Base-by-base conservation (phyloP, 2,797 vertebrate genomes). In the Chromis chromis region DNA sequence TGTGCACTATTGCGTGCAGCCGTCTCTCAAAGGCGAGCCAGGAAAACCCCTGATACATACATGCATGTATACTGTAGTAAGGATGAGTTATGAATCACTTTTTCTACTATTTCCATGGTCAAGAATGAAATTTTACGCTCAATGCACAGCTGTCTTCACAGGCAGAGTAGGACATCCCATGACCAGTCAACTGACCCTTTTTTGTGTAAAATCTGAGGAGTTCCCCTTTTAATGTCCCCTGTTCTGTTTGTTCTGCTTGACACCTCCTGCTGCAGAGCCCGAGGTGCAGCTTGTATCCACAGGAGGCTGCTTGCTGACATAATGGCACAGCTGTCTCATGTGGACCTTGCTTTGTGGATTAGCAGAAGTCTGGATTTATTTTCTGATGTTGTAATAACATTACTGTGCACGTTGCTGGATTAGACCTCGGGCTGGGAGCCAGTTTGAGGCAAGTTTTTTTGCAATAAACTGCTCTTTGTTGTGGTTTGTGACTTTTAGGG, bases 301-400 rank as follows among this genome's bases (percentile, higher is more conserved):
- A 53, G n/a, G 40, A 70, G 76, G 69, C 70, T 65, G 78, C 74
- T 62, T 70, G 76, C 72, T 90, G 82, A 88, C 81, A 71, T 80
- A 81, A 84, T 44, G 78, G 68, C 73, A 54, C 83, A 81, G 82
- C 91, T 88, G 89, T 65, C 42, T 86, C 80, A 65, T 78, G 85
- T 75, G 88, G 79, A 74, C 84, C 53, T 75, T 81, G 85, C 75
- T 84, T 88, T 88, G 82, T 86, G 88, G 86, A 92, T 93, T 91
- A 93, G 16, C 81, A 85, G 60, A 77, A 88, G 84, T 90, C 85
- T 90, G 89, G 87, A 88, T 92, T 91, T 90, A 80, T 81, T 83
- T 88, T 81, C 69, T 88, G 80, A 88, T 89, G 88, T 79, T 84
- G 86, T 83, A 92, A 91, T 81, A 79, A 82, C 83, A 65, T 88